Evolutionary conservation across 2,797 vertebrate genomes (phyloP), one percentile per base, ranked within the genome.

Genomic region (Channallabes apus): DNA sequence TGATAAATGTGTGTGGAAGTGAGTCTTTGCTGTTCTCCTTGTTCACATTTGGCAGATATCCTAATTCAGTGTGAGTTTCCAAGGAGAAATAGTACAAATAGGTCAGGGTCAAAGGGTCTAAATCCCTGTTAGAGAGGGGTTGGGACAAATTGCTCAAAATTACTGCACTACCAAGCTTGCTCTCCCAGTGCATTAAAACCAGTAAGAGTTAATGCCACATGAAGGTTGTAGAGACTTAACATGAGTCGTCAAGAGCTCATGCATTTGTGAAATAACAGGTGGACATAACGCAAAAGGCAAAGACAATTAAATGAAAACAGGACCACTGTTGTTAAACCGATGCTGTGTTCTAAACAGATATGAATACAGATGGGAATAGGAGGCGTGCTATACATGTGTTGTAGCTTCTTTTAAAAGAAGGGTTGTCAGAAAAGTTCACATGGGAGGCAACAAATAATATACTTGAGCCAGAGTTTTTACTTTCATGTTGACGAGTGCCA

Each of bases 101-200:
- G 78, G 62, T 80, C 78, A 80, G 8, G 41, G 61, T 80, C 61
- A 65, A 51, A 51, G 17, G 79, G 1, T 67, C 41, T 80, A 51
- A 80, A 51, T 12, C 41, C 41, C 9, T 67, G 62, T 80, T 80
- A 54, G 38, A 67, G 41, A 80, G 58, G 76, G 62, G 77, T 9
- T 79, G 7, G n/a, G n/a, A 58, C 51, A 65, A 82, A 82, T 58
- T 82, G 54, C 58, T 68, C 62, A 22, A 32, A 41, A 51, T 77
- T 69, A 86, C 62, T 46, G 22, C 41, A 20, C 62, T 82, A 64
- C 78, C 41, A 29, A 22, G 7, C 58, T n/a, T 29, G 62, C 27
- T 54, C 27, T 85, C 18, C 32, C 15, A 27, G 18, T 58, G 59
- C 46, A 11, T 86, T 62, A 59, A 68, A 77, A 6, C 71, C 61